Evolutionary conservation across 2,113 vertebrate species (phyloP), one percentile per base, ranked within the genome.

Genomic region (Sapajus apella): DNA sequence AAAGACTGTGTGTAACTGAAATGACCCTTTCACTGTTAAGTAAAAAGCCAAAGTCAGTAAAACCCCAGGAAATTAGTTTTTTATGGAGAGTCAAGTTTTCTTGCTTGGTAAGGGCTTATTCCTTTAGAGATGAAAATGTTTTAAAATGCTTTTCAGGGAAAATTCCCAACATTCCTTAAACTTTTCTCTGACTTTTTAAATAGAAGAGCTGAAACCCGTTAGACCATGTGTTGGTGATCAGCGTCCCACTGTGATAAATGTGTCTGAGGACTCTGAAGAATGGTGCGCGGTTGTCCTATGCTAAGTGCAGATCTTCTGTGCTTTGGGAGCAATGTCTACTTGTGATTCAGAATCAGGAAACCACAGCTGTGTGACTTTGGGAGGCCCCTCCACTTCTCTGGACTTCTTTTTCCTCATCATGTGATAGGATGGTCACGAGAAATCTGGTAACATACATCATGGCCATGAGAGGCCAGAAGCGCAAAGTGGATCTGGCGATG

Each of bases 91-190:
- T 23, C 61, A 77, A 30, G 13, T 87, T 93, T 94, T 52, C 80
- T 56, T 82, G 84, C 70, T 87, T 75, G 32, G 52, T 58, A 35
- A 85, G 32, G 72, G n/a, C 68, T 81, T 72, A 40, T 20, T 50
- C 58, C 52, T 91, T 89, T 93, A 93, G 87, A 83, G 30, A 90
- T 70, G 52, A 83, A 37, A 93, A 77, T 82, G 66, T 27, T 92
- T 55, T 45, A 58, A 50, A 94, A 81, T 47, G 13, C 43, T 91
- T 92, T 77, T 40, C 30, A 30, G 56, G 40, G 47, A 58, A 66
- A 86, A 76, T 47, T 23, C 20, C n/a, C 61, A 58, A 17, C 56
- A 55, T 81, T 80, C 50, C 14, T 66, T 61, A 75, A 61, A 61
- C 68, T 58, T 75, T 37, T 20, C 30, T 37, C 43, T n/a, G 32